Conservation (phyloP, 2,888 invertebrate genomes). For the Apotomis capreana region DNA sequence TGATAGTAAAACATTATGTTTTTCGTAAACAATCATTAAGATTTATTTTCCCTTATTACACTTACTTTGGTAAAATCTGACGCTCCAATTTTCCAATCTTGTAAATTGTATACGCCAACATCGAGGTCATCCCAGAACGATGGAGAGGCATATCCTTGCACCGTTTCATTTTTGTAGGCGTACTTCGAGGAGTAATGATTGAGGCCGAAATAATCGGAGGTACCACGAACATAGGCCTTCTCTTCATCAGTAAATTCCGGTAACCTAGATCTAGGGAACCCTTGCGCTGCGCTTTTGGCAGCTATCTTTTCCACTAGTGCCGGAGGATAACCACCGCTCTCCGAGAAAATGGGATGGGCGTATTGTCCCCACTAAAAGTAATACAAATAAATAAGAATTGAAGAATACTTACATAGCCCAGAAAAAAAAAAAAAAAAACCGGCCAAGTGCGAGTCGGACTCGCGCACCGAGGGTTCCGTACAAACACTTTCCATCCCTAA, state of each 20-base stretch:
- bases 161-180: slow-evolving; percentile 56
- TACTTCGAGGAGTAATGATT: slow-evolving; percentile 84
- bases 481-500: too few species aligned
- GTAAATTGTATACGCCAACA: slow-evolving; percentile 44
- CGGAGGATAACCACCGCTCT: slow-evolving; percentile 84
- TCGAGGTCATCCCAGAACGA: slow-evolving; percentile 52
- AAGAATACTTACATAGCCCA: too few species aligned
- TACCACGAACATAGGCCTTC: slow-evolving; percentile 58
- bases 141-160: slow-evolving; percentile 46
- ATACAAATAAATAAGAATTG: slow-evolving; percentile 5
- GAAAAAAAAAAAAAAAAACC: too few species aligned
- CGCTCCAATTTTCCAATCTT: slow-evolving; percentile 49
- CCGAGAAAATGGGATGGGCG: slow-evolving; percentile 84
- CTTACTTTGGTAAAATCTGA: slow-evolving; percentile 45
- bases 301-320: slow-evolving; percentile 82
- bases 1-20: too few species aligned
- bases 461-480: too few species aligned
- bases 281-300: slow-evolving; percentile 79
- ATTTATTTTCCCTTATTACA: neutral
- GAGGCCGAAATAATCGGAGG: slow-evolving; percentile 71
- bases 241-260: slow-evolving; percentile 54
- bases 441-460: too few species aligned
- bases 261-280: slow-evolving; percentile 63
- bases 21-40: too few species aligned
- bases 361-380: slow-evolving; percentile 80